Base-by-base conservation (phyloP, 2,888 invertebrate genomes). In the Apocheima hispidaria region DNA sequence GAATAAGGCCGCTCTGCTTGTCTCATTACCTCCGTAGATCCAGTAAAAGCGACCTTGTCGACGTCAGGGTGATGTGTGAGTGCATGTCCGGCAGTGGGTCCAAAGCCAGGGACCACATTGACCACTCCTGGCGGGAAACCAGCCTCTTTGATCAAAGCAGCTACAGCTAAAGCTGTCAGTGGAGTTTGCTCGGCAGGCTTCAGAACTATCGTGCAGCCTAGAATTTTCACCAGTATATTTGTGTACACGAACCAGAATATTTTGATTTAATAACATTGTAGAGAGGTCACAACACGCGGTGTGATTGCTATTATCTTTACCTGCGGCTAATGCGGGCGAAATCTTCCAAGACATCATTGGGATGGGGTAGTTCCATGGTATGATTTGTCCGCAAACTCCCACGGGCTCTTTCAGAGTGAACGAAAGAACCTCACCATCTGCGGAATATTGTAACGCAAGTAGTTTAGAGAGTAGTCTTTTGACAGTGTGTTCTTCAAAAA, bases 131-230 rank as follows among this genome's bases (percentile, higher is more conserved):
- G 94, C 0, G 98, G 99, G 76, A 98, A 97, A 0, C 98, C 98
- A 58, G 97, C 98, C 89, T 98, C 97, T 78, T 96, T 97, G 43
- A 94, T 91, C 51, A 99, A 92, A 63, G 97, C 95, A 1, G 98
- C 99, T 0, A 98, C 90, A 74, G 98, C 97, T 7, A 98, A 90
- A 0, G 99, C 98, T 0, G 98, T 97, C 12, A 99, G 91, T 0
- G 98, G 97, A 0, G 99, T 99, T 87, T 99, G 99, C 83, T 99
- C 99, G 0, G 99, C 99, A 3, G 98, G 97, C 84, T 99, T 99
- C 70, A 99, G 90, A 4, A 99, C 94, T 46, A 98, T 93, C 0
- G 97, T 97, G 82, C 98, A 95, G 71, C 96, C 96, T 92, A 50
- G 46, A 46, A 46, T 30, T 44, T 30, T 28, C 1, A 28, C 9